Conservation (phyloP, 2,888 invertebrate genomes). For the Chromoteleia sp. region DNA sequence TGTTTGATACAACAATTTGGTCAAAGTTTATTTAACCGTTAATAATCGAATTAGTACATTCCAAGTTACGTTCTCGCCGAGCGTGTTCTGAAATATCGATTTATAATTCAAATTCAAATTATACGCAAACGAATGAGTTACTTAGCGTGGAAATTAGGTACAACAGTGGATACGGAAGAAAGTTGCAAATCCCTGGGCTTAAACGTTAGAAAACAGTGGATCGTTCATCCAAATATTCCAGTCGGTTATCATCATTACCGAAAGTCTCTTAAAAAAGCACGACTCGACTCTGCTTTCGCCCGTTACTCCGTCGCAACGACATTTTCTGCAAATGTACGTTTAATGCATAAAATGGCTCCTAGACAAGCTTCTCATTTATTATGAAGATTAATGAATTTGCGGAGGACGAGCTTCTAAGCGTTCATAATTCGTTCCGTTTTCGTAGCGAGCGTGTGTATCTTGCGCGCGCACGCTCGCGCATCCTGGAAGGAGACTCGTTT, state of each 20-base stretch:
- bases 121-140: slow-evolving; percentile 4
- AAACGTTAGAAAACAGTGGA: neutral
- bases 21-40: slow-evolving; percentile 2
- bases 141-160: slow-evolving; percentile 7
- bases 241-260: slow-evolving; percentile 41
- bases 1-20: too few relatives aligned
- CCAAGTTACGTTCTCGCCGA: slow-evolving; percentile 1
- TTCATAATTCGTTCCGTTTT: slow-evolving; percentile 61
- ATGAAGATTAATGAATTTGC: slow-evolving; percentile 67
- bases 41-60: slow-evolving; percentile 2
- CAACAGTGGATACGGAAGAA: slow-evolving; percentile 5
- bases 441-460: slow-evolving; percentile 32
- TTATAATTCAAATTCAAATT: slow-evolving; percentile 20
- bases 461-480: too few relatives aligned
- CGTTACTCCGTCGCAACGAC: slow-evolving; percentile 14
- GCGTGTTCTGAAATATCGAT: slow-evolving; percentile 10
- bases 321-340: slow-evolving; percentile 56
- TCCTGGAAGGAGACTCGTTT: slow-evolving; percentile 26
- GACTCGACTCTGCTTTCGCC: slow-evolving; percentile 5
- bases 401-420: slow-evolving; percentile 53
- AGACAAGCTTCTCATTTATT: slow-evolving; percentile 61
- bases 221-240: slow-evolving; percentile 6
- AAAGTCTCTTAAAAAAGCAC: slow-evolving; percentile 1
- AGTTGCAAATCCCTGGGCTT: neutral
- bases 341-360: slow-evolving; percentile 57